phyloP scores from a whole-genome alignment of 1,140 invertebrate genomes.

The Nebria ingens region DNA sequence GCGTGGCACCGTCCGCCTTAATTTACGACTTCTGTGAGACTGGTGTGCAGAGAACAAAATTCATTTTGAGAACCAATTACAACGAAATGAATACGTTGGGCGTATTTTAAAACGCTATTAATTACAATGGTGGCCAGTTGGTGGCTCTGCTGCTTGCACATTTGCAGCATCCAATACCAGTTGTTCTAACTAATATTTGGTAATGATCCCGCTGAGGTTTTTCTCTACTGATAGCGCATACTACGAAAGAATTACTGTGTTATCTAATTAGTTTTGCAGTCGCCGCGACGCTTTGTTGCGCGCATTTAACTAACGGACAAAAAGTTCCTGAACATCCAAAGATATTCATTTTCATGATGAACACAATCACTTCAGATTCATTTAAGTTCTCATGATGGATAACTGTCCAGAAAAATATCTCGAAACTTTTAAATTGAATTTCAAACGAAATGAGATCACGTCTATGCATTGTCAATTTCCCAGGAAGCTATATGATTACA shows the following conservation, averaged over 20 bases:
- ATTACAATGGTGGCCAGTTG: slow-evolving; percentile 12
- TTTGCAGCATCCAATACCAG: too few species aligned
- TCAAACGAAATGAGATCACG: too few species aligned
- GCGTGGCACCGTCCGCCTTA: neutral
- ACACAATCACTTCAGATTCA: too few species aligned
- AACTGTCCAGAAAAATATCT: too few species aligned
- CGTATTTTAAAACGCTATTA: slow-evolving; percentile 9
- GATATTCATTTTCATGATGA: too few species aligned
- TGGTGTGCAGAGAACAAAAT: slow-evolving; percentile 1
- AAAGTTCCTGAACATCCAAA: too few species aligned
- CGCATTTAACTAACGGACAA: too few species aligned
- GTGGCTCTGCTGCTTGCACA: slow-evolving; percentile 3
- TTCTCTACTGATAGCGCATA: neutral
- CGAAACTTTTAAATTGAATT: too few species aligned
- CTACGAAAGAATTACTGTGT: neutral
- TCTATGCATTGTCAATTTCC: too few species aligned
- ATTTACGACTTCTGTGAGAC: neutral
- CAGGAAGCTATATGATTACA: too few species aligned
- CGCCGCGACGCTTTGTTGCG: neutral
- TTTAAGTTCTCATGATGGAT: too few species aligned
- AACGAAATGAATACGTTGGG: slow-evolving; percentile 7
- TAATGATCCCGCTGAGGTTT: neutral
- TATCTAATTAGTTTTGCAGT: neutral
- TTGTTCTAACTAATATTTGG: neutral
- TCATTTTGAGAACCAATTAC: slow-evolving; percentile 9